Conservation (phyloP, 1,140 invertebrate species). For the Amphibalanus amphitrite region DNA sequence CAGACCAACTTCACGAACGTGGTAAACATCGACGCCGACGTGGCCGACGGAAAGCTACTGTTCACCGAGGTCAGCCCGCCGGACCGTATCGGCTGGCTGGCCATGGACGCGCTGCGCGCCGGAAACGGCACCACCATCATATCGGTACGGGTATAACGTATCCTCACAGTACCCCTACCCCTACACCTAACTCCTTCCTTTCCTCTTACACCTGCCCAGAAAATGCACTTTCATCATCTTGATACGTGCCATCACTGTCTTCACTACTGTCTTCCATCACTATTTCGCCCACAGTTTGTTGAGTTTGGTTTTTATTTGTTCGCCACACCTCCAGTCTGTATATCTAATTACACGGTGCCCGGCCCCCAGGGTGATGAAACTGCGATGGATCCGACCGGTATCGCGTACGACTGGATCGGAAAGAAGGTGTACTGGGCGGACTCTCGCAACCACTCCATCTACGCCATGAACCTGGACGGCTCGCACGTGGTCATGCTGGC, state of each 20-base stretch:
- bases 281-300: too few species aligned
- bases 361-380: neutral
- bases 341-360: neutral
- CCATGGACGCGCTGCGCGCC: conserved; percentile 27
- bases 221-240: too few species aligned
- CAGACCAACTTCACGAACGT: conserved; percentile 73
- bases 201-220: too few species aligned
- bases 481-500: conserved; percentile 82
- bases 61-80: conserved; percentile 84
- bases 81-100: conserved; percentile 65
- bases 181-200: too few species aligned
- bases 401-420: conserved; percentile 92
- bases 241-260: too few species aligned
- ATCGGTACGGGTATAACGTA: neutral
- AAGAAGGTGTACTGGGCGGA: conserved; percentile 97
- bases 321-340: too few species aligned
- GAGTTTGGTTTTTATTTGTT: too few species aligned
- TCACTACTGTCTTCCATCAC: too few species aligned
- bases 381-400: conserved; percentile 52
- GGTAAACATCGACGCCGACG: conserved; percentile 92
- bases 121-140: conserved; percentile 19
- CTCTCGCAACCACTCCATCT: conserved; percentile 81
- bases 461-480: conserved; percentile 83
- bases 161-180: too few species aligned
- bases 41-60: conserved; percentile 62